A percentile compares a stretch with the other conserved stretches of the same genome.
phyloP scores from a whole-genome alignment of 2,113 vertebrate genomes.

The Epinephelus lanceolatus region DNA sequence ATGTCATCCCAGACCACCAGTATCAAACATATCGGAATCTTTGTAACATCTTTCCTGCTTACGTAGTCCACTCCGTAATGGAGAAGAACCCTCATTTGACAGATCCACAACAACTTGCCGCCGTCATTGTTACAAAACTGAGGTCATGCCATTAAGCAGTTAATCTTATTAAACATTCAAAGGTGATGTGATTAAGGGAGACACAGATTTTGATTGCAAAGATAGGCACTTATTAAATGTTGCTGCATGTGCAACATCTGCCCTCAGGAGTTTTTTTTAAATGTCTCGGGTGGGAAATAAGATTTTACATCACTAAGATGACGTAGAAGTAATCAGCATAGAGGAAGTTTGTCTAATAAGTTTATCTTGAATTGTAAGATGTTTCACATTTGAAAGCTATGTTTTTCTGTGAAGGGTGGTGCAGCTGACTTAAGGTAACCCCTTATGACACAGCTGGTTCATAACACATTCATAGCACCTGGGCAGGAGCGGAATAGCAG shows the following conservation, averaged over 20 bases:
- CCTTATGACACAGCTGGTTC: slow-evolving; percentile 46
- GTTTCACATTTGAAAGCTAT: slow-evolving; percentile 33
- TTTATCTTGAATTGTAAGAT: slow-evolving; percentile 41
- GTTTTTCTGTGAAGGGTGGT: slow-evolving; percentile 57
- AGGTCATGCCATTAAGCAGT: slow-evolving; percentile 89
- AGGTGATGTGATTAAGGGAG: slow-evolving; percentile 54
- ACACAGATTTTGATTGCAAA: slow-evolving; percentile 42
- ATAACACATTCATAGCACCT: slow-evolving; percentile 64
- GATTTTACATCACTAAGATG: slow-evolving; percentile 39
- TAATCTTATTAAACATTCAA: slow-evolving; percentile 16
- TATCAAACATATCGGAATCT: slow-evolving; percentile 99
- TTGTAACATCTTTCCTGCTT: slow-evolving; percentile 98
- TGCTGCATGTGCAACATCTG: slow-evolving; percentile 71
- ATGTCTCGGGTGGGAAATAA: slow-evolving; percentile 48
- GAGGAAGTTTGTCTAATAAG: slow-evolving; percentile 21
- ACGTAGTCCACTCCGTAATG: slow-evolving; percentile 96
- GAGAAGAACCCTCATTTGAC: slow-evolving; percentile 98
- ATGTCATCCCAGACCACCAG: slow-evolving; percentile 94
- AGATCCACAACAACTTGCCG: slow-evolving; percentile 97
- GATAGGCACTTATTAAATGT: slow-evolving; percentile 65
- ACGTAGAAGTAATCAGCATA: slow-evolving; percentile 16
- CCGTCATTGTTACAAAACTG: slow-evolving; percentile 96
- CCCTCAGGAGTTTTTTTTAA: slow-evolving; percentile 75
- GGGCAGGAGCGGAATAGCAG: slow-evolving; percentile 52
- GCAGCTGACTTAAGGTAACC: slow-evolving; percentile 33